Percentiles rank a stretch among this genome's conserved stretches.
Conservation (phyloP, 92 coral and sea anemone species). For the Umimayanthus chanpuru region DNA sequence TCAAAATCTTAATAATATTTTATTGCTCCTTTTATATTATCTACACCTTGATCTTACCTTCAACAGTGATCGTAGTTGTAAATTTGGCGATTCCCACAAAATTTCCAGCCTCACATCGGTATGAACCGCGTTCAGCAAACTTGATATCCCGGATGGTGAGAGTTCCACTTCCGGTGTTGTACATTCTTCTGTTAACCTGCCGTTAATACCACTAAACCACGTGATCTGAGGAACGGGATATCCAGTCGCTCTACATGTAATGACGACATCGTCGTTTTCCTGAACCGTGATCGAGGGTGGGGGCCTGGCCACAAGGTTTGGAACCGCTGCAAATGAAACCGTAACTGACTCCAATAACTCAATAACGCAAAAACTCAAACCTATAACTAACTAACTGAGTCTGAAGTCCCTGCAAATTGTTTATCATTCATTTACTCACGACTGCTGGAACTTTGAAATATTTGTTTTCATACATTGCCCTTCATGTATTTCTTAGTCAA, state of each 20-base stretch:
- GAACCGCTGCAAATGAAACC: slow-evolving; percentile 47
- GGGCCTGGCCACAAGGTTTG: slow-evolving; percentile 47
- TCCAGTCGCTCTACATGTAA: slow-evolving; percentile 51
- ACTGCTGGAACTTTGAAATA: no score
- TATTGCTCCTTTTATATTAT: neutral
- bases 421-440: no score
- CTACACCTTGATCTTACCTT: slow-evolving; percentile 44
- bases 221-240: slow-evolving; percentile 41
- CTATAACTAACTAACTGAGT: neutral
- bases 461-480: no score
- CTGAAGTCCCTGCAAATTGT: no score
- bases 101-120: slow-evolving; percentile 54
- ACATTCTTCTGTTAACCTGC: neutral
- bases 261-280: slow-evolving; percentile 51
- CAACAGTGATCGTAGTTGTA: slow-evolving; percentile 50
- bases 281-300: slow-evolving; percentile 44
- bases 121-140: no score
- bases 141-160: no score
- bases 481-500: no score
- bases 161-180: slow-evolving; percentile 39
- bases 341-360: neutral
- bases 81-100: slow-evolving; percentile 61
- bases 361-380: neutral
- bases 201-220: slow-evolving; percentile 59
- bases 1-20: neutral